Evolutionary conservation across 2,113 vertebrate genomes (phyloP), one percentile per base, ranked within the genome.

Genomic region (Sminthopsis crassicaudata): DNA sequence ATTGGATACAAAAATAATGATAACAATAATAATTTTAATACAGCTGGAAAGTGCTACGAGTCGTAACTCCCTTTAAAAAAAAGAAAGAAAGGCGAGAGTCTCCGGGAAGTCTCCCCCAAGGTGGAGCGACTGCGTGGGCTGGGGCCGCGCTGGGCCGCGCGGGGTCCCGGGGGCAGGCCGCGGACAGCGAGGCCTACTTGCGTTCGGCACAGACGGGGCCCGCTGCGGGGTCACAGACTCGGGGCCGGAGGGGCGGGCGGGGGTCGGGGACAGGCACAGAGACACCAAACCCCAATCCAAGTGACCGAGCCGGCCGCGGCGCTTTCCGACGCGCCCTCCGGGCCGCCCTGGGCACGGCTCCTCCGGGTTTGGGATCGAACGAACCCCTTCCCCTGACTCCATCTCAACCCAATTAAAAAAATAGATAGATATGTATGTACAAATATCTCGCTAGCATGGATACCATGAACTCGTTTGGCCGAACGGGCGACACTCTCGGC

Each of bases 1-100:
- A 99, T 98, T 98, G 98, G 98, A 97, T 98, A 98, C 97, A 98
- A 98, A 98, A 99, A 98, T 98, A 98, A 97, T 36, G 92, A 96
- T 0, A 48, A 94, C 24, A 97, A 97, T 91, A 98, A 98, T 98
- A 98, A 99, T 98, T 98, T 98, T 98, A 98, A 98, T 98, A 98
- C 98, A 98, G 98, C 98, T 96, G 97, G 95, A 99, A 99, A 99
- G 99, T 99, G 99, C 99, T 98, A 98, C 98, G 98, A 96, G 95
- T 97, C 22, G 0, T 97, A 97, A 96, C 91, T 97, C 97, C 97
- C 97, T 95, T 96, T n/a, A 57, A 27, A 96, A 42, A 96, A 94
- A 84, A 92, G 53, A 54, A 53, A 53, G 53, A 53, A 93, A 94
- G 50, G 50, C 8, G 50, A 30, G 9, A 53, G 14, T 91, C 53